Base-by-base conservation (phyloP, 2,888 invertebrate species). In the Oscheius sp. region DNA sequence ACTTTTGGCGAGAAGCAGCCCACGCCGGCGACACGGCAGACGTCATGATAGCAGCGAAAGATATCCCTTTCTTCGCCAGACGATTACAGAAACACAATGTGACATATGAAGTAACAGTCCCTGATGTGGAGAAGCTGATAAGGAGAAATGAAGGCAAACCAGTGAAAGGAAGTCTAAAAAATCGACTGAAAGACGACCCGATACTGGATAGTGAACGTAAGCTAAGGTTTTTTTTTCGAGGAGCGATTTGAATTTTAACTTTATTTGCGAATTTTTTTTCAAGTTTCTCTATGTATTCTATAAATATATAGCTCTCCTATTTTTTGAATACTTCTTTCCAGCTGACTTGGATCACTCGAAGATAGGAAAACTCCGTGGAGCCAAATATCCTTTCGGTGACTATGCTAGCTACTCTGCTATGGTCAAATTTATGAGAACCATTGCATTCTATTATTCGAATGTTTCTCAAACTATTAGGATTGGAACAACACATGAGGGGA, bases 401-500 rank as follows among this genome's bases (percentile, higher is more conserved):
- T 85, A 85, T 68, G 78, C 80, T 3, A 72, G 75, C n/a, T 85
- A 84, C 56, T 72, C 78, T 2, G 74, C 82, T 20, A 84, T 85
- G 84, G 70, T 84, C 45, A 76, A 82, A 38, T 83, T 72, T 65
- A 80, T 80, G 78, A 61, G 80, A 45, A 75, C 80, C n/a, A 73
- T 80, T 54, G 81, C 80, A 64, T 84, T 83, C 69, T 83, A 83
- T 69, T 84, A 84, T 49, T 82, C 84, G 30, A 67, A 77, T 26
- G 69, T 85, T 9, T 81, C 82, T 5, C 77, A 81, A 45, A 77
- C 83, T 20, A 73, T 85, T 22, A 70, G 80, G 28, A 75, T 85
- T 32, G 85, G 85, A 12, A 74, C 64, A 8, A 79, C 85, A 2
- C 84, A 85, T 56, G 85, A 85, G 51, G 83, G 83, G 26, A 72